Evolutionary conservation across 2,113 vertebrate genomes (phyloP).

Genomic region (Baryphthengus martii): DNA sequence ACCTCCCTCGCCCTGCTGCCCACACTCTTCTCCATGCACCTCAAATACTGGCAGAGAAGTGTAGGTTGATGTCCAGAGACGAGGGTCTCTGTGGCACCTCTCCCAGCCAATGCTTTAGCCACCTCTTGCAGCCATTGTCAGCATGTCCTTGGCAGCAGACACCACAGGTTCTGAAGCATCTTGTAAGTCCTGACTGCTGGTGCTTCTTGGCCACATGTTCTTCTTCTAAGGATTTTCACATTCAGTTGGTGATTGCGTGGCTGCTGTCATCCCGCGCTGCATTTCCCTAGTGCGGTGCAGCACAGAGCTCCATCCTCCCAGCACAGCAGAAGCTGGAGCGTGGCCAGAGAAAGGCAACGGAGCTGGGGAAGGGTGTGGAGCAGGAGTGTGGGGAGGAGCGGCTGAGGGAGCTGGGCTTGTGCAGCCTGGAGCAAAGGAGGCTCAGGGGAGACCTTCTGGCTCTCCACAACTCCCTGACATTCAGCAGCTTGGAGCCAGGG

Average conservation of each 20-base stretch:
- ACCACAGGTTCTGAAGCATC: neutral
- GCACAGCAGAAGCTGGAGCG: no score
- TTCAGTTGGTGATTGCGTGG: rapidly evolving
- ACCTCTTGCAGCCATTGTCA: rapidly evolving
- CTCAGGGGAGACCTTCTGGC: no score
- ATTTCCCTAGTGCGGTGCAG: neutral
- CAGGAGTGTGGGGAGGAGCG: no score
- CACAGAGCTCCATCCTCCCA: no score
- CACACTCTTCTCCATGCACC: no score
- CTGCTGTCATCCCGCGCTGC: rapidly evolving
- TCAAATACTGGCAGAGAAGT: neutral
- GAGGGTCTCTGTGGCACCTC: neutral
- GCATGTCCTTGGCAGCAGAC: neutral
- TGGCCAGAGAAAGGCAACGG: no score
- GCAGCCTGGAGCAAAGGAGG: no score
- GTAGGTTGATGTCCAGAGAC: neutral
- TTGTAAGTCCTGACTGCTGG: neutral
- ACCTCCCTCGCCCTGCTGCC: no score
- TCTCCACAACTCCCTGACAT: no score
- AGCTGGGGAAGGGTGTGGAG: no score
- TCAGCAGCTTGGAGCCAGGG: no score
- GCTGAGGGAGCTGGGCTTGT: no score
- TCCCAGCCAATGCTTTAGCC: neutral
- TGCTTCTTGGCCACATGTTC: rapidly evolving
- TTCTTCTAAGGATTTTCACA: neutral